phyloP scores from a whole-genome alignment of 2,888 invertebrate genomes.

The Arrhopalites spinosus region DNA sequence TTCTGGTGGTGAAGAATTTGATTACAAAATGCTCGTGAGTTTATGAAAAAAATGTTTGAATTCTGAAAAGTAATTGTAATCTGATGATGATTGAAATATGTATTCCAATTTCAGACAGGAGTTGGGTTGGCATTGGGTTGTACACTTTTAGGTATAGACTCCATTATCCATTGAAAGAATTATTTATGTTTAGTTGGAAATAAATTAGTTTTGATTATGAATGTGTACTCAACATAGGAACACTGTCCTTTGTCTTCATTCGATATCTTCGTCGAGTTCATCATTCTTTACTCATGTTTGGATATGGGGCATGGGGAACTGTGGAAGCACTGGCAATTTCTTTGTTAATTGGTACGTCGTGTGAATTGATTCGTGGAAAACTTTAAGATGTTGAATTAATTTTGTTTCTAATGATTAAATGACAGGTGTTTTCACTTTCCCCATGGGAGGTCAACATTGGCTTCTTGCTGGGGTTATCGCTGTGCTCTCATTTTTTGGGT shows the following conservation, averaged over 20 bases:
- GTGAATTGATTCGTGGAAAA: no score
- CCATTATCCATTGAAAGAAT: no score
- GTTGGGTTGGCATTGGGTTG: slow-evolving; percentile 32
- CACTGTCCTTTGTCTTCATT: slow-evolving; percentile 46
- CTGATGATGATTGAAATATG: no score
- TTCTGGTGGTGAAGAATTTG: slow-evolving; percentile 42
- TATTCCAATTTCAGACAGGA: slow-evolving; percentile 19
- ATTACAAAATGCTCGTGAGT: slow-evolving; percentile 43
- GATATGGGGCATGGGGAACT: slow-evolving; percentile 50
- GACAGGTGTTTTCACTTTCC: slow-evolving; percentile 40
- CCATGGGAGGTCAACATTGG: slow-evolving; percentile 39
- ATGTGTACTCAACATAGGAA: no score
- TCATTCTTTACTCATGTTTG: slow-evolving; percentile 47
- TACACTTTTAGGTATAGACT: slow-evolving; percentile 16
- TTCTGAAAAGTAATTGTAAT: neutral
- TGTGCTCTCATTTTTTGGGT: slow-evolving; percentile 46
- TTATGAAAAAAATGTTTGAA: neutral
- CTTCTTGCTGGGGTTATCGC: slow-evolving; percentile 39
- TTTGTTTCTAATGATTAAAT: no score
- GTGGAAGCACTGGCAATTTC: slow-evolving; percentile 44
- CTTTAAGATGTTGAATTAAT: no score
- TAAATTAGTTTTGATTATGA: no score
- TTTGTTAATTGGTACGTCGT: slow-evolving; percentile 3
- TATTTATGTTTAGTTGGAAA: no score
- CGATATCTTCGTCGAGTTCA: slow-evolving; percentile 49